Conservation (phyloP, 37 sponge, comb jelly and placozoan species). For the Bolinopsis microptera region DNA sequence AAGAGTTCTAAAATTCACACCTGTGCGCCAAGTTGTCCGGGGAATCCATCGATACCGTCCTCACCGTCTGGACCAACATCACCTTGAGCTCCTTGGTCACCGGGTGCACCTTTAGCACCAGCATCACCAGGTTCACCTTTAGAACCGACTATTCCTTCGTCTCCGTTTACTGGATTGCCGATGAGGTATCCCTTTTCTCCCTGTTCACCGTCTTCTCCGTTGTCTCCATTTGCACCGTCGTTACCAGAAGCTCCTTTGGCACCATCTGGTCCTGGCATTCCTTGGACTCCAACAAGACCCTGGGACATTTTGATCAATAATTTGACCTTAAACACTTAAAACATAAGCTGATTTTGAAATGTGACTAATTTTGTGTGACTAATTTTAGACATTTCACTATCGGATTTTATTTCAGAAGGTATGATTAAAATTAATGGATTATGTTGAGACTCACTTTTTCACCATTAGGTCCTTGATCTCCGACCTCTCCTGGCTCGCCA, state of each 20-base stretch:
- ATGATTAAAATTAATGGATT: neutral
- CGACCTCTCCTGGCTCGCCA: neutral
- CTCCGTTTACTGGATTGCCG: neutral
- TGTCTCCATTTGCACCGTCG: neutral
- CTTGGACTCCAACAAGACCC: neutral
- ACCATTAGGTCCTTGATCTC: neutral
- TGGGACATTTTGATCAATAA: neutral
- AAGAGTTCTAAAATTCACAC: no score
- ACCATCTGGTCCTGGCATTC: neutral
- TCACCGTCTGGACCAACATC: neutral
- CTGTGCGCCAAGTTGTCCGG: neutral
- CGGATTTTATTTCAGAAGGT: neutral
- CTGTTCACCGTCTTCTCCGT: neutral
- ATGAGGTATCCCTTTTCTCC: conserved; percentile 26
- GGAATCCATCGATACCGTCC: neutral
- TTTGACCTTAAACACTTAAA: no score
- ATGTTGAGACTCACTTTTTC: neutral
- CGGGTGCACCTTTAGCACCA: neutral
- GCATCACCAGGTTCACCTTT: neutral
- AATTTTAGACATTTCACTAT: neutral
- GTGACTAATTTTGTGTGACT: no score
- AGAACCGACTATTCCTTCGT: neutral
- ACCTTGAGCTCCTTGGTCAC: neutral
- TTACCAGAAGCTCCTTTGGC: neutral
- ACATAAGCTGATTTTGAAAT: no score